A percentile compares a stretch with the other conserved stretches of the same genome.
Evolutionary conservation across 37 sponge, comb jelly and placozoan genomes (phyloP).

Genomic region (Agelas oroides): DNA sequence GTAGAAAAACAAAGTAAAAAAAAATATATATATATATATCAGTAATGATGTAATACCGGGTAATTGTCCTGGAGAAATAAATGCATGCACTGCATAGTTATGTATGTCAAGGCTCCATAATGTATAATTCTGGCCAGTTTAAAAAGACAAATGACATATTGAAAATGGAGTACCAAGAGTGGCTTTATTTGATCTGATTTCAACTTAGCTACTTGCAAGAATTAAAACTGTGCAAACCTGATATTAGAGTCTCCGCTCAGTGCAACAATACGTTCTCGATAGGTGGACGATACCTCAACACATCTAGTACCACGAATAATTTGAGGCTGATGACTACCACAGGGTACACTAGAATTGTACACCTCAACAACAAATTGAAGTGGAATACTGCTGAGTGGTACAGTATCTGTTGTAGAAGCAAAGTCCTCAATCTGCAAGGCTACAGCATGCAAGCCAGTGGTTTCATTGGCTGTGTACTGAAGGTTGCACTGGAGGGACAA

Average conservation of each 20-base stretch:
- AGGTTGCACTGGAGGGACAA: slow-evolving; percentile 1
- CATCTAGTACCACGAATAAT: slow-evolving; percentile 15
- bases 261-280: slow-evolving; percentile 22
- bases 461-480: neutral
- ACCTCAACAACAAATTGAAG: slow-evolving; percentile 53
- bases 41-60: no score
- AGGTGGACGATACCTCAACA: slow-evolving; percentile 32
- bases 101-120: no score
- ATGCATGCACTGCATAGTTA: no score
- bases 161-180: no score
- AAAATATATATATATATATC: no score
- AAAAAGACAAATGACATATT: no score
- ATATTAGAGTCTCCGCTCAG: neutral
- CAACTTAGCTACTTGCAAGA: no score
- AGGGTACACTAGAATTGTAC: neutral
- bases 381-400: slow-evolving; percentile 57
- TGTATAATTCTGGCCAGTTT: no score
- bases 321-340: neutral
- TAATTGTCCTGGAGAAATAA: no score
- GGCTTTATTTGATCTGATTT: no score
- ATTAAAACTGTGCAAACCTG: slow-evolving; percentile 2
- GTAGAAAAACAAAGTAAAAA: neutral
- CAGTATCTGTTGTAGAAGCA: neutral
- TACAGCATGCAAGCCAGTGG: slow-evolving; percentile 46
- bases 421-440: slow-evolving; percentile 62